Percentiles rank a stretch among this genome's conserved stretches.
These are phyloP conservation scores for Drosophila longiperda DNA, from an alignment of 2,888 invertebrate species.

Conservation along the genomic window DNA sequence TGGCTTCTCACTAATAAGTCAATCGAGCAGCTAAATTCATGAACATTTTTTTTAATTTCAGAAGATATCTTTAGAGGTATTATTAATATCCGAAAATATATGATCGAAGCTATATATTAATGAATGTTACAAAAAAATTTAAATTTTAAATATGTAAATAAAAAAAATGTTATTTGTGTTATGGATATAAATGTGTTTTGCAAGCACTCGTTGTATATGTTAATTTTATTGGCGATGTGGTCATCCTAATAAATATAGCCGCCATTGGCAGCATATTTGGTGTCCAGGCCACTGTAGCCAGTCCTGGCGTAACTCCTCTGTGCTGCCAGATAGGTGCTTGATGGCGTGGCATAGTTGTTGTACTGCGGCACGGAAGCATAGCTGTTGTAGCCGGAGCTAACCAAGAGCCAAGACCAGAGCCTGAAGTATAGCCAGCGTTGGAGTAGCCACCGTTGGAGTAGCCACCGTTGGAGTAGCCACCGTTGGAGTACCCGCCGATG, in stretches of 20 bases:
- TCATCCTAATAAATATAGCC: slow-evolving; percentile 76
- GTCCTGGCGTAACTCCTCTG: slow-evolving; percentile 29
- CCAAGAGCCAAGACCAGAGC: slow-evolving; percentile 29
- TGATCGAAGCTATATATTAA: slow-evolving; percentile 16
- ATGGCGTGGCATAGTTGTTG: slow-evolving; percentile 56
- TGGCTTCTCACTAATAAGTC: neutral
- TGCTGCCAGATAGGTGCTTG: slow-evolving; percentile 59
- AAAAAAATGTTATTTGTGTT: slow-evolving; percentile 8
- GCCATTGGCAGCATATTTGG: slow-evolving; percentile 77
- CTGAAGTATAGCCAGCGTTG: slow-evolving; percentile 5
- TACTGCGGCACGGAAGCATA: slow-evolving; percentile 63
- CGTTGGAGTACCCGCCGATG: slow-evolving; percentile 9
- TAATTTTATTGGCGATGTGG: slow-evolving; percentile 1
- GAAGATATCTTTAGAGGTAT: neutral
- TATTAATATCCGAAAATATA: neutral
- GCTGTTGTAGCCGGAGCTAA: slow-evolving; percentile 34
- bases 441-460: neutral
- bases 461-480: slow-evolving; percentile 26
- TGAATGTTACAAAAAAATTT: neutral
- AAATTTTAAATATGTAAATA: neutral
- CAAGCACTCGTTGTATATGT: slow-evolving; percentile 2
- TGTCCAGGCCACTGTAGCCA: slow-evolving; percentile 65
- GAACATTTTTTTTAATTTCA: neutral
- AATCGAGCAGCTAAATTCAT: neutral
- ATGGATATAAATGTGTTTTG: slow-evolving; percentile 3